phyloP scores from a whole-genome alignment of 2,113 vertebrate species.

The Xiphias gladius region DNA sequence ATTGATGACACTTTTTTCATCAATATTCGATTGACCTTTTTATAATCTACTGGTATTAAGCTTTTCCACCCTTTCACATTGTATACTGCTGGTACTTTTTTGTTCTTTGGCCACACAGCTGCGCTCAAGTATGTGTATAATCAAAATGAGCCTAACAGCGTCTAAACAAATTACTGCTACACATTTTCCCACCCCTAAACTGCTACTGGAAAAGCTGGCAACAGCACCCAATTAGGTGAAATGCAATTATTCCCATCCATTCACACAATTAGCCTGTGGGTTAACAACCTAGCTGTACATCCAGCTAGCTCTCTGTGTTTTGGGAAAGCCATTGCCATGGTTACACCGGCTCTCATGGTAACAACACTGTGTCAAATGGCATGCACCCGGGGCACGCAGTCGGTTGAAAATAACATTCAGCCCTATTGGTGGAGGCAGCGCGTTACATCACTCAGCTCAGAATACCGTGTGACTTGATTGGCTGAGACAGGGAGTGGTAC shows the following conservation, averaged over 20 bases:
- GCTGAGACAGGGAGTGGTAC: constrained; percentile 61
- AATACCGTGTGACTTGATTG: constrained; percentile 56
- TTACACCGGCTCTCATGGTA: constrained; percentile 55
- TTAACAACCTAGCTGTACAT: constrained; percentile 70
- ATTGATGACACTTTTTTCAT: constrained; percentile 25
- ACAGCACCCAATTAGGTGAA: constrained; percentile 76
- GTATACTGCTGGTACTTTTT: constrained; percentile 55
- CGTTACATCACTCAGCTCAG: constrained; percentile 57
- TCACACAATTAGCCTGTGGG: constrained; percentile 78
- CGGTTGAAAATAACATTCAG: constrained; percentile 50
- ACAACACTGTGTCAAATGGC: constrained; percentile 55
- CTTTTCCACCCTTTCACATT: constrained; percentile 56
- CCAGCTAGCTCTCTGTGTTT: constrained; percentile 53
- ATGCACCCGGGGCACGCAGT: constrained; percentile 45
- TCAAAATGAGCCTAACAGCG: constrained; percentile 79
- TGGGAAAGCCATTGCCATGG: constrained; percentile 71
- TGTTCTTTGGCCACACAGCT: constrained; percentile 72
- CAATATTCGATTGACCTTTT: constrained; percentile 31
- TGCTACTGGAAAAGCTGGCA: constrained; percentile 79
- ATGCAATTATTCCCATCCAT: constrained; percentile 82
- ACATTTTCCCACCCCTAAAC: constrained; percentile 73
- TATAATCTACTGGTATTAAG: constrained; percentile 47
- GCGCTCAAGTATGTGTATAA: constrained; percentile 80
- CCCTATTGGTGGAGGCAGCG: constrained; percentile 56
- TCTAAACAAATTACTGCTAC: constrained; percentile 77